Base-by-base conservation (phyloP, 2,888 invertebrate genomes). In the Dasypolia templi region DNA sequence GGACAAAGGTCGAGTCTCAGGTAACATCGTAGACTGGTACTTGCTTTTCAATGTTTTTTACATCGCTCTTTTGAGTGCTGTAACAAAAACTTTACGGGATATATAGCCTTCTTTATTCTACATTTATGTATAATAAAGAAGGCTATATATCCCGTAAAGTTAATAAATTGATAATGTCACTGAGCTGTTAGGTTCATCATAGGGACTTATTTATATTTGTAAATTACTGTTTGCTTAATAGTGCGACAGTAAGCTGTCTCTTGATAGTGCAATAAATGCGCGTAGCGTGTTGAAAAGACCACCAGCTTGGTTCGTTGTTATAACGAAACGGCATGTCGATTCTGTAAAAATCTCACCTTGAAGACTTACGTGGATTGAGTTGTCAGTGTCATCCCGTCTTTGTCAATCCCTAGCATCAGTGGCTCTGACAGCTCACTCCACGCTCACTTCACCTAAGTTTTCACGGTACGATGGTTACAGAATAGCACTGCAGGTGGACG, bases 1-100 rank as follows among this genome's bases (percentile, higher is more conserved):
- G 55, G 42, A 75, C 74, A 81, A 75, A 66, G 65, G 68, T 61
- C 42, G 61, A 72, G 58, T 42, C 62, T 65, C 72, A 35, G 26
- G 26, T 74, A 59, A 55, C 70, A 58, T 22, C n/a, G 42, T 5
- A 53, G 22, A n/a, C n/a, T n/a, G n/a, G 32, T 66, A 71, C 62
- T 75, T 71, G 72, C 55, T 67, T 77, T 53, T 77, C 0, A 42
- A 69, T 35, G 72, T 81, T 82, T 51, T 78, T 73, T 56, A 66
- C n/a, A 72, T 77, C 22, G 39, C 35, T 69, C 82, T 56, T 29
- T 72, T 51, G 72, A 61, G 77, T 32, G 46, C n/a, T 61, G 49
- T 72, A 22, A 76, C 58, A 76, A 67, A 64, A 51, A 68, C 9
- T 81, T 69, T 39, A 77, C 4, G 53, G 39, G 12, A 32, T 5